phyloP scores from a whole-genome alignment of 1,140 invertebrate species.

The Hyles euphorbiae region DNA sequence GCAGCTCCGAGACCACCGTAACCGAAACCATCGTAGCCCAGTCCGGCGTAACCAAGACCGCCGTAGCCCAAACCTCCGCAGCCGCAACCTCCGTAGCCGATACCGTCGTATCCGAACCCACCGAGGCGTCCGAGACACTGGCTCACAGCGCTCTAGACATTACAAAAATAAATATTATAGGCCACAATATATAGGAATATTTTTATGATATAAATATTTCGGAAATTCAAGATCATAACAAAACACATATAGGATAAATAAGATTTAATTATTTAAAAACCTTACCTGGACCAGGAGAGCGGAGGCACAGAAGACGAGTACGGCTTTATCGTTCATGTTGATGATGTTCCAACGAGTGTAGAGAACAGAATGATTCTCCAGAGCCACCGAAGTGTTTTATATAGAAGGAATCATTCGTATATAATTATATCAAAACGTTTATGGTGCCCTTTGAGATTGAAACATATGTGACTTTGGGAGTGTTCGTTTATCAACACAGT shows the following conservation, averaged over 20 bases:
- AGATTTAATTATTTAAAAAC: too few relatives aligned
- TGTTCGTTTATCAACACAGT: too few relatives aligned
- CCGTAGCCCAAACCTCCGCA: not conserved
- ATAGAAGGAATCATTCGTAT: too few relatives aligned
- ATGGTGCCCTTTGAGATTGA: too few relatives aligned
- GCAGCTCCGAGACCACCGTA: not conserved
- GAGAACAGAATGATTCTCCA: too few relatives aligned
- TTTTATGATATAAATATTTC: not conserved
- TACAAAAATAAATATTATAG: not conserved
- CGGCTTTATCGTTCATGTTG: constrained; percentile 10
- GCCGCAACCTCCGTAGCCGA: constrained; percentile 1
- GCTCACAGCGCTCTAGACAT: constrained; percentile 1
- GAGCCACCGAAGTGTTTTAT: too few relatives aligned
- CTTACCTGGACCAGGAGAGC: constrained; percentile 6
- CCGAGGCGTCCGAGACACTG: constrained; percentile 1
- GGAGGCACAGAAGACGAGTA: constrained; percentile 2
- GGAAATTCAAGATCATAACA: too few relatives aligned
- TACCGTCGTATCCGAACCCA: not conserved
- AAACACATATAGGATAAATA: too few relatives aligned
- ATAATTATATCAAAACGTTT: too few relatives aligned
- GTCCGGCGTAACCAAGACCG: not conserved
- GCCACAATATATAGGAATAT: not conserved
- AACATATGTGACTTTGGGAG: too few relatives aligned
- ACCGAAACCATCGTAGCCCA: not conserved
- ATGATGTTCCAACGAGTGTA: not conserved